Conservation (phyloP, 2,888 invertebrate species). For the Panopea generosa region DNA sequence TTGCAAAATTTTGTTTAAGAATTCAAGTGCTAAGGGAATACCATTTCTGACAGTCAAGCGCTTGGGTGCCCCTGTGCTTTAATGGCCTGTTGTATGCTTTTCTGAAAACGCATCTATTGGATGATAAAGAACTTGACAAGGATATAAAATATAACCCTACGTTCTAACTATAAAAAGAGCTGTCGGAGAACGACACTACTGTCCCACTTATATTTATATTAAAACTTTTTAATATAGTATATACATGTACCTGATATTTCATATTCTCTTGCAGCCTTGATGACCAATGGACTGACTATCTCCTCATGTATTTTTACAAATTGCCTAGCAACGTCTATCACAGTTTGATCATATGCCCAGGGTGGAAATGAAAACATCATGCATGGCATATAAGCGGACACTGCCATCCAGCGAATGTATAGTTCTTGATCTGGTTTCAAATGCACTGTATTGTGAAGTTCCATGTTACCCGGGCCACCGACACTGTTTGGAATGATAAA, state of each 20-base stretch:
- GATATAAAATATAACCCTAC: too few relatives aligned
- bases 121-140: too few relatives aligned
- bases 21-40: too few relatives aligned
- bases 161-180: too few relatives aligned
- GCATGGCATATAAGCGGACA: conserved; percentile 95
- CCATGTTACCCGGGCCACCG: conserved; percentile 89
- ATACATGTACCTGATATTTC: conserved; percentile 52
- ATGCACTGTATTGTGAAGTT: not conserved
- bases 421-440: conserved; percentile 83
- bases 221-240: not conserved
- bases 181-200: too few relatives aligned
- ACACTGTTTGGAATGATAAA: conserved; percentile 97
- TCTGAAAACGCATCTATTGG: too few relatives aligned
- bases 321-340: conserved; percentile 68
- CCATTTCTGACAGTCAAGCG: too few relatives aligned
- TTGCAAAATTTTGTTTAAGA: too few relatives aligned
- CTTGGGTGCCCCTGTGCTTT: too few relatives aligned
- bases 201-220: too few relatives aligned
- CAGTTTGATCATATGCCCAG: conserved; percentile 92
- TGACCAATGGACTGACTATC: conserved; percentile 62
- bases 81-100: too few relatives aligned
- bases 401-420: conserved; percentile 93
- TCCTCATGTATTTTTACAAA: conserved; percentile 69
- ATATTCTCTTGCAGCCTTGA: conserved; percentile 73
- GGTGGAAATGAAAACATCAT: conserved; percentile 96